These are phyloP conservation scores for Glyphotaelius pellucidus DNA, from an alignment of 2,888 invertebrate species.

Conservation along the genomic window DNA sequence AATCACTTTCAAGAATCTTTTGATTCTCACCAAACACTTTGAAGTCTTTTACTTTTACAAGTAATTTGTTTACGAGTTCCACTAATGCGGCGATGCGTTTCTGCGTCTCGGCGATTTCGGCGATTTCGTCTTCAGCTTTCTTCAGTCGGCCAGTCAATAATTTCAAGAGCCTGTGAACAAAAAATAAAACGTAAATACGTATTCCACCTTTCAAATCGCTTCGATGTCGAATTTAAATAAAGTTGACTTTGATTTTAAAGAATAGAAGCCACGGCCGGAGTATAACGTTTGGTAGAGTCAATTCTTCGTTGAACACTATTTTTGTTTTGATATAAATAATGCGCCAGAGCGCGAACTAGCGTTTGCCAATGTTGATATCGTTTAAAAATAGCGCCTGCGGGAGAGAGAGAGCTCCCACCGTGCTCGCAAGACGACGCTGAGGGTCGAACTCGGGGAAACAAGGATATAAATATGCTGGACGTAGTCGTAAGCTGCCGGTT, in stretches of 20 bases:
- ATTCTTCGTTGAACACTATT: constrained; percentile 59
- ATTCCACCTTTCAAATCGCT: background rate
- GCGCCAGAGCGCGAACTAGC: constrained; percentile 57
- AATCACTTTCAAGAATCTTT: constrained; percentile 78
- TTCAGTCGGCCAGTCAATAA: constrained; percentile 86
- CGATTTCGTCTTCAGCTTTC: constrained; percentile 85
- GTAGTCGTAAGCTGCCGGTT: background rate
- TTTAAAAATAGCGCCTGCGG: constrained; percentile 60
- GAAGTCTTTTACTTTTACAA: constrained; percentile 82
- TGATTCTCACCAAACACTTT: constrained; percentile 89
- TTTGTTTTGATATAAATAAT: constrained; percentile 65
- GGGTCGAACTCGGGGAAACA: constrained; percentile 12
- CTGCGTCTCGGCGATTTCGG: constrained; percentile 86
- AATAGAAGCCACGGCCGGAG: constrained; percentile 16
- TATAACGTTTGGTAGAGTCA: constrained; percentile 36
- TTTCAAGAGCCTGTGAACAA: constrained; percentile 85
- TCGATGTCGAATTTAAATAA: background rate
- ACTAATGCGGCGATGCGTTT: constrained; percentile 83
- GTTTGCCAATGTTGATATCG: constrained; percentile 64
- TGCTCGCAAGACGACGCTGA: background rate
- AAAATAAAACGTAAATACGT: constrained; percentile 66
- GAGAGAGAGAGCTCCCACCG: constrained; percentile 46
- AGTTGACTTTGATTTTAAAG: constrained; percentile 9
- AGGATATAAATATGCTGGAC: background rate
- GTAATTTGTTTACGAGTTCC: constrained; percentile 81